phyloP scores from a whole-genome alignment of 2,113 vertebrate species.

The Anser cygnoides region DNA sequence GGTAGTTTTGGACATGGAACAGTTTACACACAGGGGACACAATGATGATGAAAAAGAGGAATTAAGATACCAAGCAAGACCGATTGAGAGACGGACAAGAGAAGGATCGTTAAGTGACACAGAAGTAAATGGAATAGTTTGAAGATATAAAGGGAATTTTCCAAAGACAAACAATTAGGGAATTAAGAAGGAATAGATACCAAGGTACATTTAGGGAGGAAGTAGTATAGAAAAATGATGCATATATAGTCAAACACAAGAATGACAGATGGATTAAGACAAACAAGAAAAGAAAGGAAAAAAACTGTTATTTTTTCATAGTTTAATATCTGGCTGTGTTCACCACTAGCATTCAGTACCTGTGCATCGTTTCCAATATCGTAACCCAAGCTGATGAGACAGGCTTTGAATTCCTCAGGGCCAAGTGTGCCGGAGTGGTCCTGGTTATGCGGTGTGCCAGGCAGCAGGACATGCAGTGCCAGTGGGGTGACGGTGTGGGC shows the following conservation, averaged over 20 bases:
- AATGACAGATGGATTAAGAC: conserved; percentile 64
- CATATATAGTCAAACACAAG: conserved; percentile 5
- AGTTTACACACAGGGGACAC: background rate
- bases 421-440: conserved; percentile 99
- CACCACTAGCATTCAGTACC: conserved; percentile 86
- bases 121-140: conserved; percentile 9
- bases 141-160: conserved; percentile 20
- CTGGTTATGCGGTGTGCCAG: conserved; percentile 87
- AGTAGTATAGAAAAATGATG: background rate
- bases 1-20: conserved; percentile 2
- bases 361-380: conserved; percentile 99
- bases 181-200: conserved; percentile 10
- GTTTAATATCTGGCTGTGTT: conserved; percentile 68
- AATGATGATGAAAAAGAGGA: background rate
- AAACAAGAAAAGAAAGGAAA: conserved; percentile 76
- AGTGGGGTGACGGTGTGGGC: conserved; percentile 58
- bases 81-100: background rate
- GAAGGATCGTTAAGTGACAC: background rate
- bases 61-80: background rate
- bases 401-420: conserved; percentile 99
- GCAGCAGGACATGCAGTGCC: conserved; percentile 82
- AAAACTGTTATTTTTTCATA: conserved; percentile 79
- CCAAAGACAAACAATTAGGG: conserved; percentile 1
- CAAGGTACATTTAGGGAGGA: conserved; percentile 12
- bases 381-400: conserved; percentile 99